These are phyloP conservation scores for Craseonycteris thonglongyai DNA, from an alignment of 2,113 vertebrate species.

Conservation along the genomic window DNA sequence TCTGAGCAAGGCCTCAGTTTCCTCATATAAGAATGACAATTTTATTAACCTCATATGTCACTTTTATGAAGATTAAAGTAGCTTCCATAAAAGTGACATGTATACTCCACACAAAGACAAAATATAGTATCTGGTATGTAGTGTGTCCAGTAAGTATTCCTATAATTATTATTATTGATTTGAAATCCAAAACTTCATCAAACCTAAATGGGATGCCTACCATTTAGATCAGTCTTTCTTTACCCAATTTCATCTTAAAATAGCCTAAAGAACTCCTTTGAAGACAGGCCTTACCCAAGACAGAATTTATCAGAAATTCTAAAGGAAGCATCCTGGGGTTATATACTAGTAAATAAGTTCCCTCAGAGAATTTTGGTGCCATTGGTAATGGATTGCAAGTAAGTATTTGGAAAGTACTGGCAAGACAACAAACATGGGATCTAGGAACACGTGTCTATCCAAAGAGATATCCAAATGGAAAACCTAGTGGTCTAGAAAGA, in stretches of 20 bases:
- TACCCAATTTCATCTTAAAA: neutral
- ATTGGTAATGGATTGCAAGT: neutral
- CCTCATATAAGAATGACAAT: neutral
- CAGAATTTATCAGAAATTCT: neutral
- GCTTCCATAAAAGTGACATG: neutral
- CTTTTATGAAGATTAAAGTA: neutral
- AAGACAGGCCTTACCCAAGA: neutral
- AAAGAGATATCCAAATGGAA: neutral
- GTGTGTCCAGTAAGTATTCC: neutral
- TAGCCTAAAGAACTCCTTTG: neutral
- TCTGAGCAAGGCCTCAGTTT: neutral
- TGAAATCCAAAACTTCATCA: neutral
- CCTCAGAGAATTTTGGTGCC: neutral
- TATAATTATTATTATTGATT: neutral
- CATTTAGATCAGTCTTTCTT: neutral
- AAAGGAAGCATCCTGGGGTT: neutral
- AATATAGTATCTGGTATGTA: neutral
- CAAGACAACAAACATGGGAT: neutral
- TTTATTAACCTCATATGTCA: slow-evolving; percentile 3
- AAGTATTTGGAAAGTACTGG: neutral
- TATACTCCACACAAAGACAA: neutral
- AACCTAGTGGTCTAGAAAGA: neutral
- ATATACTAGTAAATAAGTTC: neutral
- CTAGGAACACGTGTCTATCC: neutral
- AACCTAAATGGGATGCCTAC: neutral